Evolutionary conservation across 2,797 vertebrate genomes (phyloP).

Genomic region (Acomys russatus): DNA sequence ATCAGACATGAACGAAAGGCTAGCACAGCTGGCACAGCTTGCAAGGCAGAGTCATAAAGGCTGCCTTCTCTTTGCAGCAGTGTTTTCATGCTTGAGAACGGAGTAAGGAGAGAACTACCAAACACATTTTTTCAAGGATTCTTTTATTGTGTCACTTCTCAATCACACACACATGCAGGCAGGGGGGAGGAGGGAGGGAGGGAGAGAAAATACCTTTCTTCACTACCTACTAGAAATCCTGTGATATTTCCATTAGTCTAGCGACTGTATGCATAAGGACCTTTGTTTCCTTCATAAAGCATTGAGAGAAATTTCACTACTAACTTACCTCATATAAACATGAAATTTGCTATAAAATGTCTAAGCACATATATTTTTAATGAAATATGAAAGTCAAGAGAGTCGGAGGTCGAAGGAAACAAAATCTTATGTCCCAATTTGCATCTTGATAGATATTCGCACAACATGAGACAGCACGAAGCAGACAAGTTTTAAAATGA

Average conservation of each 20-base stretch:
- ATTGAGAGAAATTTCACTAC: background rate
- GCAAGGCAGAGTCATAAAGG: slow-evolving; percentile 65
- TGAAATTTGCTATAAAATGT: background rate
- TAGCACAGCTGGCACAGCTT: slow-evolving; percentile 25
- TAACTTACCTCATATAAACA: background rate
- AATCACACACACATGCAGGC: slow-evolving; percentile 8
- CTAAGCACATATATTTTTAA: background rate
- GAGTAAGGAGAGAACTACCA: background rate
- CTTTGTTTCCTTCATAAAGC: background rate
- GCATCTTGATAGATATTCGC: background rate
- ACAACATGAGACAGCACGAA: background rate
- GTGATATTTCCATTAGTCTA: slow-evolving; percentile 68
- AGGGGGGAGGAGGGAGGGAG: background rate
- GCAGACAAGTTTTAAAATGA: slow-evolving; percentile 24
- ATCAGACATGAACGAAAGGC: slow-evolving; percentile 69
- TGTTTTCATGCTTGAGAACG: slow-evolving; percentile 56
- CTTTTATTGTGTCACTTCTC: slow-evolving; percentile 79
- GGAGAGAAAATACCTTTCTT: slow-evolving; percentile 69
- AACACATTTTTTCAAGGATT: slow-evolving; percentile 71
- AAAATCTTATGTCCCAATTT: background rate
- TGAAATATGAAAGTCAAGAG: background rate
- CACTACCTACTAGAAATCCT: slow-evolving; percentile 69
- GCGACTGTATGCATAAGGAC: slow-evolving; percentile 8
- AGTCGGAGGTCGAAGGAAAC: background rate
- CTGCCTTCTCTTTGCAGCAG: slow-evolving; percentile 54